Percentiles rank a stretch among this genome's conserved stretches.
phyloP scores from a whole-genome alignment of 1,140 invertebrate genomes.

The Brachionus koreanus region DNA sequence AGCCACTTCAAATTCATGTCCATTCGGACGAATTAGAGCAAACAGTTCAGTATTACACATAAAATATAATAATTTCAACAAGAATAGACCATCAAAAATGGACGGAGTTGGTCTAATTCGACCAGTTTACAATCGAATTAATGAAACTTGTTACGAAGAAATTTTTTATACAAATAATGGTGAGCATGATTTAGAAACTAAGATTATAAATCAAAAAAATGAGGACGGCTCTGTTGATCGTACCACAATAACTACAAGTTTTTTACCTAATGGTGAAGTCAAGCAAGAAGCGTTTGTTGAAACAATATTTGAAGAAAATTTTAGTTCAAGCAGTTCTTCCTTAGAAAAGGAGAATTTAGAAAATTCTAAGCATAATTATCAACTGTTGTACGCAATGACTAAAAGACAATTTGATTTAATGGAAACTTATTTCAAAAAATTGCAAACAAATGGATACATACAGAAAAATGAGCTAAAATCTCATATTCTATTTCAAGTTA shows the following conservation, averaged over 20 bases:
- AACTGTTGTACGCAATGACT: not conserved
- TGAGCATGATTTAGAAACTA: not conserved
- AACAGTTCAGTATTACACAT: not conserved
- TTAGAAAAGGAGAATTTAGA: not conserved
- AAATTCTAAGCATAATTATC: not conserved
- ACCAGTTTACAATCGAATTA: not conserved
- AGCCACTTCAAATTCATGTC: not conserved
- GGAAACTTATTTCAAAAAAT: constrained; percentile 16
- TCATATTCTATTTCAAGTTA: not conserved
- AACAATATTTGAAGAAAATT: not conserved
- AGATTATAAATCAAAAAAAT: not conserved
- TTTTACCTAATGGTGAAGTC: not conserved
- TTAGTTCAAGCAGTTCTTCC: not conserved
- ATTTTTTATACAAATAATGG: not conserved
- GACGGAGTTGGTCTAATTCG: not conserved
- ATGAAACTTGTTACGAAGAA: not conserved
- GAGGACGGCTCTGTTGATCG: constrained; percentile 1
- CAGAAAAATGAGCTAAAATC: not conserved
- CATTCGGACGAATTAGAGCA: too few species aligned
- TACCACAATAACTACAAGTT: not conserved
- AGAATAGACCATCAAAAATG: not conserved
- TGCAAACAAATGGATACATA: not conserved
- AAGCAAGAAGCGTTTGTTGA: constrained; percentile 17
- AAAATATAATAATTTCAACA: not conserved
- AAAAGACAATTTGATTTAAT: constrained; percentile 1